Evolutionary conservation across 2,888 invertebrate species (phyloP), one percentile per base, ranked within the genome.

Genomic region (Drosophila mettleri): DNA sequence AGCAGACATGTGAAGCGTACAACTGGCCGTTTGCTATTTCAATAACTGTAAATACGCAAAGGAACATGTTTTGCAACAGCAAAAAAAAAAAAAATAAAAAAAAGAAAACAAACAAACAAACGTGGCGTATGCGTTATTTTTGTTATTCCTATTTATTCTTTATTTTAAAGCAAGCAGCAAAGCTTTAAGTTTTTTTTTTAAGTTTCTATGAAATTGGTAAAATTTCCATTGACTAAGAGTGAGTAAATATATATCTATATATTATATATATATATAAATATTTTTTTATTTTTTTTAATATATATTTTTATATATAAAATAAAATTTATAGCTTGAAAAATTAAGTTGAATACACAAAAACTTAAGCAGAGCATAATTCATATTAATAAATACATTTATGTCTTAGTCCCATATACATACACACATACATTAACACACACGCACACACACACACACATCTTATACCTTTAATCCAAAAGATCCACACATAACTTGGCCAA

Each of bases 401-500:
- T 8, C 20, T 41, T 41, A 20, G 24, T 5, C 24, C 3, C 24
- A 24, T 5, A 24, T 5, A 74, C 36, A 5, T 8, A 34, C n/a
- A 22, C 9, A 43, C 38, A 59, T 34, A 34, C 38, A 78, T 39
- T n/a, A n/a, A 64, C 24, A 57, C 41, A 52, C 43, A 48, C 54
- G 57, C 16, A n/a, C 2, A 3, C 5, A 24, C 9, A 5, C 27
- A 43, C 14, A 41, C 14, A 14, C 1, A 14, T 53, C 22, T 38
- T 8, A 31, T 62, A 41, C 9, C 84, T 73, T 80, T 76, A 76
- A 76, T 83, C 84, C 77, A 86, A 71, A 73, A 58, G 62, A 39
- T 49, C 62, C 10, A 12, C 27, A 58, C 68, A 33, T 45, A 16
- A 69, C 75, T 67, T 73, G 77, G 70, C 84, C 70, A 82, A 86